Evolutionary conservation across 2,113 vertebrate species (phyloP).

Genomic region (Aix galericulata): DNA sequence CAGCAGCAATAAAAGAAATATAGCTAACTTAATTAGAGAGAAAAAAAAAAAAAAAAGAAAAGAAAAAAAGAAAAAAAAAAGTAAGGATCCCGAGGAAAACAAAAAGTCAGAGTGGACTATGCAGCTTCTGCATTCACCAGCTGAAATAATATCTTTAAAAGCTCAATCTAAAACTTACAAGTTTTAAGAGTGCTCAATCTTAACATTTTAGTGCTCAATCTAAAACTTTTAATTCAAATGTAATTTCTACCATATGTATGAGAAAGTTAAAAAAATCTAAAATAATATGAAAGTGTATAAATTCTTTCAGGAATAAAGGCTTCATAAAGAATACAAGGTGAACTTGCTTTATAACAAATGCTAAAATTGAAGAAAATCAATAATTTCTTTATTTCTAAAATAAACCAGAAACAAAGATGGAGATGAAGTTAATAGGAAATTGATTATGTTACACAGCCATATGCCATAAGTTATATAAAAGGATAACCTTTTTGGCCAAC

Average conservation of each 20-base stretch:
- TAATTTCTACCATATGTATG: background rate
- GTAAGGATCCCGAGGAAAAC: background rate
- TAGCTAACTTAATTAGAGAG: background rate
- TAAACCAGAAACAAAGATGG: background rate
- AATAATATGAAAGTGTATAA: background rate
- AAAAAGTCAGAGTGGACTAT: background rate
- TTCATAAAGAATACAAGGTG: background rate
- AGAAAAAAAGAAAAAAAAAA: background rate
- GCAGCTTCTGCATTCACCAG: background rate
- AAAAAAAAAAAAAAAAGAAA: background rate
- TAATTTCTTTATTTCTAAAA: background rate
- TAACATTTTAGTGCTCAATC: background rate
- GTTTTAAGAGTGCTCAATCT: background rate
- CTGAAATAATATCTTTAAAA: background rate
- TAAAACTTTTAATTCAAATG: background rate
- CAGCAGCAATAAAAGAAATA: background rate
- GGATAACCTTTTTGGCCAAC: background rate
- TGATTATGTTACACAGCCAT: background rate
- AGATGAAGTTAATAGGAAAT: background rate
- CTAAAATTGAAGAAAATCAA: background rate
- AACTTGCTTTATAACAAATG: background rate
- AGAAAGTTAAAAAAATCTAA: background rate
- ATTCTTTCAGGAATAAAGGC: background rate
- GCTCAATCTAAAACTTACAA: background rate
- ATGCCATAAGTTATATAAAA: background rate